Percentiles rank a stretch among this genome's conserved stretches.
phyloP scores from a whole-genome alignment of 2,888 invertebrate species.

The Cecidostiba fungosa region DNA sequence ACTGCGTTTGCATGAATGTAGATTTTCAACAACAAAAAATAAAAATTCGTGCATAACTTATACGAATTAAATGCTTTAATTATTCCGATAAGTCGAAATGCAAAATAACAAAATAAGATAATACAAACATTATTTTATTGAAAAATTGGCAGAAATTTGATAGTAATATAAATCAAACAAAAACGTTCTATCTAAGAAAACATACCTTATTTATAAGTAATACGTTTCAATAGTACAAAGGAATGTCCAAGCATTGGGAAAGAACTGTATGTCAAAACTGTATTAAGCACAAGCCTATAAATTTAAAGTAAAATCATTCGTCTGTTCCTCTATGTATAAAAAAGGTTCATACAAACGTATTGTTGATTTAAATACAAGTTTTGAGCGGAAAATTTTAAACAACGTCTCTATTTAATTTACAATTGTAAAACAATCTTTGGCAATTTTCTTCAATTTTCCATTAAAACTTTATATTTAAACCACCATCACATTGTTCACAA shows the following conservation, averaged over 20 bases:
- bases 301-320: constrained; percentile 15
- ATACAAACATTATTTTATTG: neutral
- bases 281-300: neutral
- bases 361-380: constrained; percentile 49
- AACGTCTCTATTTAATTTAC: constrained; percentile 43
- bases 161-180: constrained; percentile 22
- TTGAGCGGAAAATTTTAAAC: constrained; percentile 29
- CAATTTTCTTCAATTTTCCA: constrained; percentile 32
- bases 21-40: constrained; percentile 8
- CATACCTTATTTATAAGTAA: constrained; percentile 33
- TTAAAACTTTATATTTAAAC: constrained; percentile 37
- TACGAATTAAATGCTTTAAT: neutral
- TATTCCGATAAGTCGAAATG: constrained; percentile 3
- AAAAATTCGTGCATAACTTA: neutral
- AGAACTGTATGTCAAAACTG: neutral
- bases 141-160: constrained; percentile 1
- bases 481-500: constrained; percentile 11
- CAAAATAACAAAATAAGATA: constrained; percentile 17
- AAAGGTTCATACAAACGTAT: constrained; percentile 19
- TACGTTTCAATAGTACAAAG: constrained; percentile 33
- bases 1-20: constrained; percentile 9
- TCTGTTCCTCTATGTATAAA: neutral
- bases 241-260: constrained; percentile 43
- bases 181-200: neutral
- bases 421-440: constrained; percentile 61